A percentile compares a stretch with the other conserved stretches of the same genome.
These are phyloP conservation scores for Lycia hirtaria DNA, from an alignment of 2,888 invertebrate genomes.

Conservation along the genomic window DNA sequence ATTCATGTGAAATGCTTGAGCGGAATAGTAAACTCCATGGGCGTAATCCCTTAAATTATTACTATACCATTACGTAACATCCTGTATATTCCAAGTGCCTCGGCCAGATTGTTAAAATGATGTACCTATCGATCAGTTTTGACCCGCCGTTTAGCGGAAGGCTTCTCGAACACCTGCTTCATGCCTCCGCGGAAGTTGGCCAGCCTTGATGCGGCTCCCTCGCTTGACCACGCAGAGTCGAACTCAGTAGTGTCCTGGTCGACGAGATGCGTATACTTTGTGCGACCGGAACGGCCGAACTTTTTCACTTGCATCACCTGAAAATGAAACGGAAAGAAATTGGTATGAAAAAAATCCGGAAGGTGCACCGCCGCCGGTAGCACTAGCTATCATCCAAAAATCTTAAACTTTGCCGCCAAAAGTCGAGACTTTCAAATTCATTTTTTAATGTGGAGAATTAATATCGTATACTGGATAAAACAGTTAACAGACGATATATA, in stretches of 20 bases:
- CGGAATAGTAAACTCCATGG: too few relatives aligned
- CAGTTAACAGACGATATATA: too few relatives aligned
- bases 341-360: neutral
- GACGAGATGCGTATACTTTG: slow-evolving; percentile 99
- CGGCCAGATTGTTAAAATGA: neutral
- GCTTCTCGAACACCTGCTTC: slow-evolving; percentile 96
- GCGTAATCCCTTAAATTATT: too few relatives aligned
- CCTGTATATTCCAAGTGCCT: neutral
- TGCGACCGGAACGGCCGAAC: slow-evolving; percentile 99
- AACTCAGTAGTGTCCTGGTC: slow-evolving; percentile 99
- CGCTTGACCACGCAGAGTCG: slow-evolving; percentile 98
- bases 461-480: too few relatives aligned
- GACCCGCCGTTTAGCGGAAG: slow-evolving; percentile 83
- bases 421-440: too few relatives aligned
- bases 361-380: too few relatives aligned
- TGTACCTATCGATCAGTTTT: slow-evolving; percentile 47
- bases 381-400: too few relatives aligned
- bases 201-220: slow-evolving; percentile 85
- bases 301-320: slow-evolving; percentile 99
- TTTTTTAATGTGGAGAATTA: too few relatives aligned
- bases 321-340: slow-evolving; percentile 8
- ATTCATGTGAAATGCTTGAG: too few relatives aligned
- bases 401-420: too few relatives aligned
- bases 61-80: too few relatives aligned
- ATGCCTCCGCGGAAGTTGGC: slow-evolving; percentile 95